These are phyloP conservation scores for Coelogynopora nodosa DNA, from an alignment of 2,888 invertebrate genomes.

Conservation along the genomic window DNA sequence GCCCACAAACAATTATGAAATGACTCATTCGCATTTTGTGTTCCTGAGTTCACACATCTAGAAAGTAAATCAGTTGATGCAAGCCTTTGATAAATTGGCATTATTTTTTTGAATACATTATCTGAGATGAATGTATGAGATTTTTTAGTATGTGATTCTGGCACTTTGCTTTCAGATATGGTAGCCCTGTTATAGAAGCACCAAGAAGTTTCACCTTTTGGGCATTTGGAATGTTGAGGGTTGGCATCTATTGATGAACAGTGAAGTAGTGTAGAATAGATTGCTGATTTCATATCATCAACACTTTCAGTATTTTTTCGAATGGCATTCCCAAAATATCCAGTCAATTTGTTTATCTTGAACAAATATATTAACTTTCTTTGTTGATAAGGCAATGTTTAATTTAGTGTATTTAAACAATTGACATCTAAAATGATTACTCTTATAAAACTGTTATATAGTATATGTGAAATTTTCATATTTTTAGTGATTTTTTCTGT, in stretches of 20 bases:
- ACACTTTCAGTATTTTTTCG: neutral
- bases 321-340: neutral
- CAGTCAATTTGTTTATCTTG: neutral
- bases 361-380: too few species aligned
- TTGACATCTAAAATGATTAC: neutral
- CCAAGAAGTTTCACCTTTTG: too few species aligned
- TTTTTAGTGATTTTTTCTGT: too few species aligned
- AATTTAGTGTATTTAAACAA: neutral
- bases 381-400: neutral
- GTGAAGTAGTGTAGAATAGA: too few species aligned
- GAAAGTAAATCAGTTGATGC: neutral
- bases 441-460: neutral
- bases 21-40: neutral
- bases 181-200: too few species aligned
- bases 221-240: too few species aligned
- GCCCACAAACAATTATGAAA: neutral
- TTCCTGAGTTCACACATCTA: neutral
- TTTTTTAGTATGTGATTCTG: too few species aligned
- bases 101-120: too few species aligned
- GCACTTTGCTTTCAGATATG: too few species aligned
- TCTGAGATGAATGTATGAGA: too few species aligned
- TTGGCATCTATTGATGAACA: too few species aligned
- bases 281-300: neutral
- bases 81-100: neutral
- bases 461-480: neutral